Conservation (phyloP, 23 tunicate genomes). For the Halocynthia aurantium region DNA sequence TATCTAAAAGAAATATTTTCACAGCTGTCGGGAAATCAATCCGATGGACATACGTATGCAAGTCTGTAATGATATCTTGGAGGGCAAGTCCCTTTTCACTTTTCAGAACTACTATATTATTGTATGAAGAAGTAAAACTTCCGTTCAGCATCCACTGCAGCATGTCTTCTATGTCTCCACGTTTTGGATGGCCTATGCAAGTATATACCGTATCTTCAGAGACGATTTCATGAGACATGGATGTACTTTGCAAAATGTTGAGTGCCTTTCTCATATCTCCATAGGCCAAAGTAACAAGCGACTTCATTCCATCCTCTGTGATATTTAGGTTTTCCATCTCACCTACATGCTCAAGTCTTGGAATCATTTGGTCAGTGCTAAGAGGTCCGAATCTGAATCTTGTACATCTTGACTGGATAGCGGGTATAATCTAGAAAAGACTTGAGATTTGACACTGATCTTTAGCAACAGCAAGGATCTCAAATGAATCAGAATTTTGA, state of each 20-base stretch:
- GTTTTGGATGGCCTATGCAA: constrained; percentile 84
- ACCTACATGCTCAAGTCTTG: constrained; percentile 76
- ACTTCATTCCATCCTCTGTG: constrained; percentile 77
- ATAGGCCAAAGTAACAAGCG: constrained; percentile 61
- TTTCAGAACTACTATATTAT: constrained; percentile 44
- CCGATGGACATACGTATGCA: constrained; percentile 56
- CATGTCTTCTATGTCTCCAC: constrained; percentile 75
- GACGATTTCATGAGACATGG: constrained; percentile 77
- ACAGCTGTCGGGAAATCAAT: constrained; percentile 79
- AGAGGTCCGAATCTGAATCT: constrained; percentile 93
- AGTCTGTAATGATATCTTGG: constrained; percentile 75
- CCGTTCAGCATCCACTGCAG: constrained; percentile 85
- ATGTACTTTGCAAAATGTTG: constrained; percentile 76
- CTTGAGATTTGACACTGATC: too few species aligned
- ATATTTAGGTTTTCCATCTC: constrained; percentile 42
- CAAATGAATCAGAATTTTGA: too few species aligned
- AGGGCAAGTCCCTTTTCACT: constrained; percentile 80
- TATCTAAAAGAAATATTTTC: constrained; percentile 49
- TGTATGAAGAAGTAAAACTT: constrained; percentile 53
- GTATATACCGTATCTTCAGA: constrained; percentile 76
- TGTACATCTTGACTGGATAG: constrained; percentile 89
- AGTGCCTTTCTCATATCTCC: constrained; percentile 94
- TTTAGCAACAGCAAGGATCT: too few species aligned
- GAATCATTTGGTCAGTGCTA: constrained; percentile 81
- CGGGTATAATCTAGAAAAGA: constrained; percentile 74